Evolutionary conservation across 2,888 invertebrate species (phyloP), one percentile per base, ranked within the genome.

Genomic region (Melanargia galathea): DNA sequence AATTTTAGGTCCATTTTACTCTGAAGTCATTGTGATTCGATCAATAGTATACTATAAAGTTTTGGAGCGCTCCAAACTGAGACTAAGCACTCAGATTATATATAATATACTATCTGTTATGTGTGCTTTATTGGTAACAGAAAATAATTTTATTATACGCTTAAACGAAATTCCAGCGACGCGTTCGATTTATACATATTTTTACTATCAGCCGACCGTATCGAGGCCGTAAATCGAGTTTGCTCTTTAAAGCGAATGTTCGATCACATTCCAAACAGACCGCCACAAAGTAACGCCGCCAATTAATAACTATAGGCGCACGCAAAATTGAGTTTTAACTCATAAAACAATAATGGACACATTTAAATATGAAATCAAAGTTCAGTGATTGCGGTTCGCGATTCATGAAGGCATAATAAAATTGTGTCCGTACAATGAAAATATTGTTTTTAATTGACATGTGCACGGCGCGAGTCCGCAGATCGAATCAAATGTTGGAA

Each of bases 401-500:
- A 51, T 64, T 48, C 26, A 64, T 60, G 51, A 60, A 49, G 59
- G 24, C 24, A 33, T 56, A 49, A 60, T 56, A 60, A 52, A 65
- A 51, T 63, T 52, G 49, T 51, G 63, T 52, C 38, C 33, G 63
- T 35, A 51, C 43, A 56, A 60, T 65, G 63, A 52, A 63, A 65
- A 63, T 60, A 65, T 65, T 63, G 60, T 63, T 65, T 63, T 63
- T 60, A 65, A 63, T 30, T 51, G 30, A 30, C 51, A 26, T 30
- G 30, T 30, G 4, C 6, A 30, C 4, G 8, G n/a, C 33, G 2
- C 11, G 33, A 33, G n/a, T 38, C 2, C 7, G 18, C 10, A 8
- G 6, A 43, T 18, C 43, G 16, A 8, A 43, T 40, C 18, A 7
- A 6, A 16, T 40, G 8, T 40, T 40, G 16, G 18, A 40, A 6